phyloP scores from a whole-genome alignment of 1,140 invertebrate species.

The Brachionus plicatilis region DNA sequence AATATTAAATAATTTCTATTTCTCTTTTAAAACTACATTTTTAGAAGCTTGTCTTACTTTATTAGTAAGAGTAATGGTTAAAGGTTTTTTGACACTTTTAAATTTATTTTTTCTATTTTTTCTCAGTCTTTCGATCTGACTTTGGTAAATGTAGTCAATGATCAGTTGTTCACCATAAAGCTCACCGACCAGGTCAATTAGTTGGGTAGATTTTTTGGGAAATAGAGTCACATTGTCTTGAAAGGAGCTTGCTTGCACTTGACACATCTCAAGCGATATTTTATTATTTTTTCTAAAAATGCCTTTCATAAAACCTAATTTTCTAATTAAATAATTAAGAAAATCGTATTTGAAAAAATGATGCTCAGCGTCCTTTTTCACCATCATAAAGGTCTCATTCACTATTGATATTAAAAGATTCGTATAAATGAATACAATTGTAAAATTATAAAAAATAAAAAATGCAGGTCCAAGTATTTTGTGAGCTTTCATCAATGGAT shows the following conservation, averaged over 20 bases:
- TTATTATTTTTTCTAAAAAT: background rate
- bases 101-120: background rate
- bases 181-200: background rate
- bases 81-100: background rate
- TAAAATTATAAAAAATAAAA: slow-evolving; percentile 9
- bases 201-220: background rate
- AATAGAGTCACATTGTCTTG: background rate
- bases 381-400: slow-evolving; percentile 18
- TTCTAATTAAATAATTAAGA: background rate
- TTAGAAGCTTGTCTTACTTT: background rate
- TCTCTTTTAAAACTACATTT: background rate
- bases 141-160: background rate
- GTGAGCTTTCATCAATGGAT: slow-evolving; percentile 7
- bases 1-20: background rate
- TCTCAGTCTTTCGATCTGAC: background rate
- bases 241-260: background rate
- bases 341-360: slow-evolving; percentile 22
- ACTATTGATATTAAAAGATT: slow-evolving; percentile 33
- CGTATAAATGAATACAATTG: slow-evolving; percentile 13
- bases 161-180: background rate
- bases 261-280: background rate
- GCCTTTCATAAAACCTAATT: background rate
- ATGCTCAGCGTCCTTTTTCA: background rate
- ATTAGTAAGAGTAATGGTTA: background rate
- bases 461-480: background rate